Percentiles rank a stretch among this genome's conserved stretches.
These are phyloP conservation scores for Papilio protenor DNA, from an alignment of 2,888 invertebrate species.

Conservation along the genomic window DNA sequence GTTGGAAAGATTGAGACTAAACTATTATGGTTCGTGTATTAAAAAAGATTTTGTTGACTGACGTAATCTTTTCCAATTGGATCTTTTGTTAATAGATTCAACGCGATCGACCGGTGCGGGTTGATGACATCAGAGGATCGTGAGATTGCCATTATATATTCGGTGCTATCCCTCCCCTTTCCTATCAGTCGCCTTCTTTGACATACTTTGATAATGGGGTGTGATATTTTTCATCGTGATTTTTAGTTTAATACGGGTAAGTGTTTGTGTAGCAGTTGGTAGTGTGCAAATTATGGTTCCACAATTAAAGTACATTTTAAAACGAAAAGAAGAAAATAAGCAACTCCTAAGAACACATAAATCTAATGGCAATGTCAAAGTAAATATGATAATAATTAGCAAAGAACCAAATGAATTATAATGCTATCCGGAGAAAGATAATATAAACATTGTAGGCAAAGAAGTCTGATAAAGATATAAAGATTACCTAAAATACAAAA, in stretches of 20 bases:
- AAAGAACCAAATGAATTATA: neutral
- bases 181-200: neutral
- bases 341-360: neutral
- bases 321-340: neutral
- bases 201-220: neutral
- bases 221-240: neutral
- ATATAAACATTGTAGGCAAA: no score
- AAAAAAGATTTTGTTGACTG: neutral
- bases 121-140: constrained; percentile 21
- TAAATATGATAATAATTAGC: neutral
- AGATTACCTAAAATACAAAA: no score
- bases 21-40: neutral
- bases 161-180: neutral
- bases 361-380: neutral
- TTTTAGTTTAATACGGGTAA: neutral
- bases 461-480: no score
- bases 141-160: neutral
- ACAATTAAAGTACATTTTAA: no score
- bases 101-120: constrained; percentile 13
- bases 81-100: constrained; percentile 11
- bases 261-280: neutral
- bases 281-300: neutral
- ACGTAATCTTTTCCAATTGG: constrained; percentile 5
- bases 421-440: neutral
- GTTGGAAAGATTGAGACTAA: neutral